phyloP scores from a whole-genome alignment of 2,888 invertebrate genomes.

The Mechanitis mazaeus region DNA sequence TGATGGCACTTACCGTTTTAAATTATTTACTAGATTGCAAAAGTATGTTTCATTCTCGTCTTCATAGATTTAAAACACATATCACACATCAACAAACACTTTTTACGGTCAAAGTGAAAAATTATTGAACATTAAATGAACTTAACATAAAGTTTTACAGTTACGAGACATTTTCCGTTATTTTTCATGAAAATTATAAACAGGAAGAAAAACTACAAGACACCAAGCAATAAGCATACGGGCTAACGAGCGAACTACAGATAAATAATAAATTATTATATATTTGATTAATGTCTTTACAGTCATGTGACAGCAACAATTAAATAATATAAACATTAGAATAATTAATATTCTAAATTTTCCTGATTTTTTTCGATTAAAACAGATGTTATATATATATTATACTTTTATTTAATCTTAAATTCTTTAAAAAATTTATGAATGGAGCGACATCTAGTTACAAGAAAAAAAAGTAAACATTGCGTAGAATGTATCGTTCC shows the following conservation, averaged over 20 bases:
- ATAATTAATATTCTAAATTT: background rate
- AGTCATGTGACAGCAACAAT: conserved; percentile 24
- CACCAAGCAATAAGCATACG: conserved; percentile 43
- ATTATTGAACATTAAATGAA: conserved; percentile 29
- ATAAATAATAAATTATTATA: conserved; percentile 25
- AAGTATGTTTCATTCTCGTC: conserved; percentile 70
- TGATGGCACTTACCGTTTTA: conserved; percentile 57
- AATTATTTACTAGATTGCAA: conserved; percentile 54
- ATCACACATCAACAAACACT: conserved; percentile 35
- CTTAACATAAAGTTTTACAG: conserved; percentile 46
- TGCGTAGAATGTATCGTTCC: background rate
- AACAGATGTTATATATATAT: no score
- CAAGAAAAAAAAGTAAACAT: background rate
- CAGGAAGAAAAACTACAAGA: conserved; percentile 59
- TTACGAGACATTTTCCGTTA: conserved; percentile 65
- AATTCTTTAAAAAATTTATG: no score
- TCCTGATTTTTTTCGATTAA: background rate
- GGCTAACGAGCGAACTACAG: conserved; percentile 43
- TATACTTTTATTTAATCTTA: no score
- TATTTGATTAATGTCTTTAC: conserved; percentile 15
- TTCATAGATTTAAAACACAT: conserved; percentile 68
- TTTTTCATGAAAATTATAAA: conserved; percentile 61
- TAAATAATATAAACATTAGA: conserved; percentile 1
- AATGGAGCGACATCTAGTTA: conserved; percentile 5
- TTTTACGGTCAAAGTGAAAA: conserved; percentile 20